These are phyloP conservation scores for Xestia ashworthii DNA, from an alignment of 2,888 invertebrate genomes.

Conservation along the genomic window DNA sequence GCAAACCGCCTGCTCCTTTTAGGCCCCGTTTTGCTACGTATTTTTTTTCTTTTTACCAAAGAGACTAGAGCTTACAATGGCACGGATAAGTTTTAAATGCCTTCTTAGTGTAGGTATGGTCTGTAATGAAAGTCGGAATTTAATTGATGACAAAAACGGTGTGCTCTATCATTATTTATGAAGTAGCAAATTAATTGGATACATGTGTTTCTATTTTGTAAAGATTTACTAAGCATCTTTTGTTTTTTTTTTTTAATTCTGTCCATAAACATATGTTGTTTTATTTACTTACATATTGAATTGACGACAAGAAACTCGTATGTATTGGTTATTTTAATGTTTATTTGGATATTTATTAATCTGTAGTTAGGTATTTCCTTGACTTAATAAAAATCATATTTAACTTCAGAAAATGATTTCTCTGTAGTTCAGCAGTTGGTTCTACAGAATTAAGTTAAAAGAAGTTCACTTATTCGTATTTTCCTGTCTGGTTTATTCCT, in stretches of 20 bases:
- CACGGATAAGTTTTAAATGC: conserved; percentile 67
- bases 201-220: conserved; percentile 15
- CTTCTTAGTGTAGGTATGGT: conserved; percentile 71
- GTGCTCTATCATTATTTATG: conserved; percentile 40
- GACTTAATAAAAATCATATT: neutral
- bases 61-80: conserved; percentile 71
- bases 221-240: conserved; percentile 1
- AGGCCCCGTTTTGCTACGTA: conserved; percentile 78
- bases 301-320: neutral
- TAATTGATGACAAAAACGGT: conserved; percentile 51
- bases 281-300: neutral
- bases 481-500: conserved; percentile 55
- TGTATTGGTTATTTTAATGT: neutral
- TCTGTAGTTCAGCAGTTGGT: conserved; percentile 18
- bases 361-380: neutral
- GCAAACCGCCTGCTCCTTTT: conserved; percentile 84
- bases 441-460: conserved; percentile 40
- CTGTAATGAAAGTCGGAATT: conserved; percentile 65
- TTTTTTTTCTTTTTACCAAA: conserved; percentile 72
- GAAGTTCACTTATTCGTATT: conserved; percentile 51
- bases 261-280: neutral
- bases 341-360: neutral
- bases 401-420: neutral
- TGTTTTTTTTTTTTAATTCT: neutral
- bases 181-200: conserved; percentile 10